These are phyloP conservation scores for Tetranychus truncatus DNA, from an alignment of 2,888 invertebrate species.

Conservation along the genomic window DNA sequence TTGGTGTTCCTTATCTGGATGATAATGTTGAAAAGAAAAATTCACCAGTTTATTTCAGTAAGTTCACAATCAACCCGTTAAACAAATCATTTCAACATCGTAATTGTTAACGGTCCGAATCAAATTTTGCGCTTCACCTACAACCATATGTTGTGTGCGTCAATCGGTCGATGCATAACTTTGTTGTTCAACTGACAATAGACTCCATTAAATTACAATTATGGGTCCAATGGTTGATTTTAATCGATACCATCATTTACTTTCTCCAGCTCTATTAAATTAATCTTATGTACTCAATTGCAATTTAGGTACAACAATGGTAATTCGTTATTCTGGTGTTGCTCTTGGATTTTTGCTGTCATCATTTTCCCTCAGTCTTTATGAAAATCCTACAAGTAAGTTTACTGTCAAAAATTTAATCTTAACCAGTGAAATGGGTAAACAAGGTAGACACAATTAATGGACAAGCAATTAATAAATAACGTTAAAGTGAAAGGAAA, in stretches of 20 bases:
- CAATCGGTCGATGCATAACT: no score
- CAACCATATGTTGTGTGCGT: no score
- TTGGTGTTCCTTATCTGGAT: constrained; percentile 24
- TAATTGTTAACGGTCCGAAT: no score
- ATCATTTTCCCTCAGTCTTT: constrained; percentile 25
- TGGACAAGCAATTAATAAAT: no score
- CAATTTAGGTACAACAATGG: constrained; percentile 15
- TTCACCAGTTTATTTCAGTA: constrained; percentile 22
- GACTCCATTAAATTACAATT: no score
- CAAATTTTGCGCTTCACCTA: no score
- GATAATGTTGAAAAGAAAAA: constrained; percentile 23
- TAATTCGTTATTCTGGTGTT: constrained; percentile 26
- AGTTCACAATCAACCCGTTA: not conserved
- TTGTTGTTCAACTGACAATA: no score
- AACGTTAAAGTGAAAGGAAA: not conserved
- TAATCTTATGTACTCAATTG: not conserved
- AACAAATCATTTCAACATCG: no score
- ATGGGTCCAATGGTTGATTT: not conserved
- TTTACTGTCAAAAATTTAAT: not conserved
- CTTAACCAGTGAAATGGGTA: not conserved
- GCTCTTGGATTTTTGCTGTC: constrained; percentile 27
- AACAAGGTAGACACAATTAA: no score
- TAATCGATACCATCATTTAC: not conserved
- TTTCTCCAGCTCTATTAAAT: not conserved
- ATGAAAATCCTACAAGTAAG: constrained; percentile 28